A percentile compares a stretch with the other conserved stretches of the same genome.
phyloP scores from a whole-genome alignment of 2,113 vertebrate species.

The Odontophorus gujanensis region DNA sequence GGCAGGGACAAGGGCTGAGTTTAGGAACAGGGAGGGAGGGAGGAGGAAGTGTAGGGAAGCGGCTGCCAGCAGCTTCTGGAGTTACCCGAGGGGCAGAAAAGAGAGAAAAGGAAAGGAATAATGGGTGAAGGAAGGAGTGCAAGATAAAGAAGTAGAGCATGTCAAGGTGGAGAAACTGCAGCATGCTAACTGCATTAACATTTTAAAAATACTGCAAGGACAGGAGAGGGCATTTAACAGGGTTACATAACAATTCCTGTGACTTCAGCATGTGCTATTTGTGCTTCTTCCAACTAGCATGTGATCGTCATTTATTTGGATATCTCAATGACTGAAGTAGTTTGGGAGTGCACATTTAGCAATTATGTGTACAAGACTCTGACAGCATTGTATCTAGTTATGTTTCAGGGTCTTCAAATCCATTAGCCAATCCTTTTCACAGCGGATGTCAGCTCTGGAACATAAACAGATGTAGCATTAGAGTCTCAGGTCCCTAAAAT shows the following conservation, averaged over 20 bases:
- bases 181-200: background rate
- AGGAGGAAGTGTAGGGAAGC: background rate
- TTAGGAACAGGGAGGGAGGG: background rate
- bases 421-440: background rate
- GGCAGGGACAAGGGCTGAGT: background rate
- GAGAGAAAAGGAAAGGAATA: background rate
- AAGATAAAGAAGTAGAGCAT: background rate
- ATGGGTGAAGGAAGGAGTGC: background rate
- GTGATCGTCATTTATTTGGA: background rate
- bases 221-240: constrained; percentile 16
- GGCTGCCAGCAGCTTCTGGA: background rate
- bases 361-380: background rate
- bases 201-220: constrained; percentile 67
- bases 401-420: background rate
- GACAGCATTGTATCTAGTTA: background rate
- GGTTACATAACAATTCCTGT: constrained; percentile 39
- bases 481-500: background rate
- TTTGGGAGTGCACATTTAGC: background rate
- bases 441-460: background rate
- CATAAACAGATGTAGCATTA: background rate
- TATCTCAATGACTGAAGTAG: background rate
- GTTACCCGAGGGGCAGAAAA: background rate
- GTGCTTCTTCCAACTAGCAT: background rate
- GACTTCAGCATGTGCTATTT: constrained; percentile 53
- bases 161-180: background rate